Evolutionary conservation across 2,888 invertebrate species (phyloP), one percentile per base, ranked within the genome.

Genomic region (Lycaena phlaeas): DNA sequence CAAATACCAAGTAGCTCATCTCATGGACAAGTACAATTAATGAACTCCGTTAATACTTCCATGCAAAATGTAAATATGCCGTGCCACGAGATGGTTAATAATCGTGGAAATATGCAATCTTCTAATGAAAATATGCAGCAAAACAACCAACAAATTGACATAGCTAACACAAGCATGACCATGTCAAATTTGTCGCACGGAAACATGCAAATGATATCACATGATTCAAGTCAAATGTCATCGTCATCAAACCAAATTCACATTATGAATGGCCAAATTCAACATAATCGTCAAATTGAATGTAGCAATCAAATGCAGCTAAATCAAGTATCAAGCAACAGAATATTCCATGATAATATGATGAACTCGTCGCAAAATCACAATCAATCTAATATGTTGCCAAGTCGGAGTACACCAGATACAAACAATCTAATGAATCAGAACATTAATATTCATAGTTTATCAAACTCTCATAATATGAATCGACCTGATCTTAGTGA

Each of bases 231-330:
- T 7, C 44, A 72, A 31, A 39, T 39, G 39, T 26, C 34, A 36
- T 54, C 71, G 7, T 57, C 71, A 31, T 51, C 76, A 2, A 84
- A 82, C 50, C 82, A 84, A 52, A 85, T 85, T 42, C 84, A 84
- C 47, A 82, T 85, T 40, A 72, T 79, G 75, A 84, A 77, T 57
- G 82, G 84, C 15, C 84, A 84, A 59, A 82, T 84, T 36, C 81
- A 82, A 48, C 79, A 84, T 44, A 70, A 72, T 52, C 64, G 81
- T 17, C 70, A 70, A 57, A 54, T 69, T 28, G 70, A 86, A 38
- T 69, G 57, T 53, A 65, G 57, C 49, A 63, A 58, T 51, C 69
- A 85, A 66, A 53, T 86, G 60, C 69, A 72, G 50, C 76, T 73
- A 43, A 73, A 64, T 51, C 77, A 74, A 58, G 59, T 59, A 26